phyloP scores from a whole-genome alignment of 2,113 vertebrate species.

The Campylorhamphus procurvoides region DNA sequence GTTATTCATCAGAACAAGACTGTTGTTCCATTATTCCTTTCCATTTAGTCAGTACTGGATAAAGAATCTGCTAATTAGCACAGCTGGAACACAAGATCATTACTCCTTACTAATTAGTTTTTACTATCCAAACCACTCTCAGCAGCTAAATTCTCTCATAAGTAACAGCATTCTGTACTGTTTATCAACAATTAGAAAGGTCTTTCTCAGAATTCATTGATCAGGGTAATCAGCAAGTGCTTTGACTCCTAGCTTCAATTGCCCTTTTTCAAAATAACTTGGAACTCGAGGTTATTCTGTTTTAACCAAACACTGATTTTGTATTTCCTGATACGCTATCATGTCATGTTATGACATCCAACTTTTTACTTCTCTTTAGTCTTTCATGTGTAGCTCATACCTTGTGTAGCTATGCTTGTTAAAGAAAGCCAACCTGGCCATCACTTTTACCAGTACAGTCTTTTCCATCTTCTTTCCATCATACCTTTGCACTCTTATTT shows the following conservation, averaged over 20 bases:
- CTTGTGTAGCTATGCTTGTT: neutral
- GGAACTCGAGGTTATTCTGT: neutral
- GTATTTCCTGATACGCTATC: neutral
- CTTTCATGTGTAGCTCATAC: neutral
- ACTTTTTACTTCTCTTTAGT: neutral
- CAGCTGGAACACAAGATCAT: neutral
- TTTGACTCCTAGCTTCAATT: neutral
- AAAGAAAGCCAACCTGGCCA: neutral
- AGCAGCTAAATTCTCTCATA: neutral
- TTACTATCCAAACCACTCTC: neutral
- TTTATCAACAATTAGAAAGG: neutral
- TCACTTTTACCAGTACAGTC: neutral
- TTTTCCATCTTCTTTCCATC: neutral
- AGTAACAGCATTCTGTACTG: neutral
- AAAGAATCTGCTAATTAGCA: constrained; percentile 12
- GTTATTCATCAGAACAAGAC: neutral
- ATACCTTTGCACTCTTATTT: neutral
- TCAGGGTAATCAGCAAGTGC: neutral
- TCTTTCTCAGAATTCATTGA: neutral
- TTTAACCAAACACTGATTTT: neutral
- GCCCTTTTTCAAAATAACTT: neutral
- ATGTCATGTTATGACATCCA: neutral
- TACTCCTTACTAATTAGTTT: neutral
- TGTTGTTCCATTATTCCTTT: neutral
- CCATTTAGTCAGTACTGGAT: neutral